phyloP scores from a whole-genome alignment of 1,140 invertebrate genomes.

The Limonius californicus region DNA sequence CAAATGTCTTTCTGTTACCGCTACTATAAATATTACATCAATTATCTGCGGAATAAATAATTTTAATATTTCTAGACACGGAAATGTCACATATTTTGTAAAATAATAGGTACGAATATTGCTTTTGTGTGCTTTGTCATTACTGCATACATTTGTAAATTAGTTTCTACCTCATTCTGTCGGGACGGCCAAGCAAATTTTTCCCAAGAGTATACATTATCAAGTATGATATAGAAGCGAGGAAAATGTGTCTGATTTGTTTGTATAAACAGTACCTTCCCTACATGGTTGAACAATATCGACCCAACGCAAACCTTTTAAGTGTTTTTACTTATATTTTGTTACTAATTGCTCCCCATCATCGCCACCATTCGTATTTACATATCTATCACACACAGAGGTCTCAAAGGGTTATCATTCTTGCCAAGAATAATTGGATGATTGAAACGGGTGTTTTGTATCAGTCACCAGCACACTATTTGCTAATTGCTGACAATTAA shows the following conservation, averaged over 20 bases:
- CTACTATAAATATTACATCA: background rate
- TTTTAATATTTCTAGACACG: background rate
- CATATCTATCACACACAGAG: conserved; percentile 45
- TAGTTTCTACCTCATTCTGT: background rate
- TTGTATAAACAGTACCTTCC: background rate
- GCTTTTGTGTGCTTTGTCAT: background rate
- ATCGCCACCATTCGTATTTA: conserved; percentile 31
- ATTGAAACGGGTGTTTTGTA: conserved; percentile 47
- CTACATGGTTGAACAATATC: background rate
- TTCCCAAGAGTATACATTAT: conserved; percentile 5
- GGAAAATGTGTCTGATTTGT: background rate
- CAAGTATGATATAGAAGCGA: background rate
- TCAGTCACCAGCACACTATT: conserved; percentile 47
- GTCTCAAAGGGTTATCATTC: conserved; percentile 43
- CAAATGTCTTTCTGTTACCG: background rate
- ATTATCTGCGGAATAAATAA: conserved; percentile 4
- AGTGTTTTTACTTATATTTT: conserved; percentile 6
- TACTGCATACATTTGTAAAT: conserved; percentile 2
- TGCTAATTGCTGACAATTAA: conserved; percentile 44
- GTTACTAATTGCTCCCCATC: conserved; percentile 5
- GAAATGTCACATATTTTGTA: background rate
- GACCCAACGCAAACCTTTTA: background rate
- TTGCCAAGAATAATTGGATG: conserved; percentile 44
- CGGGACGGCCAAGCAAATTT: background rate
- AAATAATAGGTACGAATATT: background rate